A percentile compares a stretch with the other conserved stretches of the same genome.
Evolutionary conservation across 1,140 invertebrate species (phyloP).

Genomic region (Bradysia coprophila): DNA sequence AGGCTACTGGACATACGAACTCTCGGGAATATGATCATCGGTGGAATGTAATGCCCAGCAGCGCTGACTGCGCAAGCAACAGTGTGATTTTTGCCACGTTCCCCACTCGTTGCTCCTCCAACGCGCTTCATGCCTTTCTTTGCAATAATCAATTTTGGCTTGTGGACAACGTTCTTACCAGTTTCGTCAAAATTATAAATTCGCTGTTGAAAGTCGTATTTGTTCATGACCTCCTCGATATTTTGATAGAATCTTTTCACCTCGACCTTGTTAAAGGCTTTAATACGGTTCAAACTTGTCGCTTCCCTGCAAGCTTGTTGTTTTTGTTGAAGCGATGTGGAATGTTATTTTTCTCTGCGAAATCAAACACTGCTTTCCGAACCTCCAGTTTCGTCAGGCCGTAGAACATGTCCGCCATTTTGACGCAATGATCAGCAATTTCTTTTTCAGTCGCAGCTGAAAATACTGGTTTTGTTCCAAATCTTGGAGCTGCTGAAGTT

Average conservation of each 20-base stretch:
- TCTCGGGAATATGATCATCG: neutral
- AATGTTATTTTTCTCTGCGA: neutral
- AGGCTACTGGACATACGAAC: neutral
- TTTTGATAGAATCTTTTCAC: neutral
- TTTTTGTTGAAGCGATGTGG: neutral
- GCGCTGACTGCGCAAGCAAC: slow-evolving; percentile 3
- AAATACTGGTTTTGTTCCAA: no score
- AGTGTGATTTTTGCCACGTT: neutral
- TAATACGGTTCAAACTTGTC: neutral
- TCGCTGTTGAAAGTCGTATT: neutral
- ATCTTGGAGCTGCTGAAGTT: no score
- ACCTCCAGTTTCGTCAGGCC: no score
- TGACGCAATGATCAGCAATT: no score
- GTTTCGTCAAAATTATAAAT: neutral
- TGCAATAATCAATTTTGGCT: neutral
- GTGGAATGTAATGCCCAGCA: neutral
- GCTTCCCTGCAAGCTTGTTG: neutral
- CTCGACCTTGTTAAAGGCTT: neutral
- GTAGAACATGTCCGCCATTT: no score
- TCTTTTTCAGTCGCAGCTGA: no score
- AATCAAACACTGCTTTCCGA: neutral
- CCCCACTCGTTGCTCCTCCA: neutral
- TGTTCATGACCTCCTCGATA: neutral
- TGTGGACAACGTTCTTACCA: neutral
- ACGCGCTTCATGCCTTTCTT: neutral